These are phyloP conservation scores for Drosophila repleta DNA, from an alignment of 1,140 invertebrate species.

Conservation along the genomic window DNA sequence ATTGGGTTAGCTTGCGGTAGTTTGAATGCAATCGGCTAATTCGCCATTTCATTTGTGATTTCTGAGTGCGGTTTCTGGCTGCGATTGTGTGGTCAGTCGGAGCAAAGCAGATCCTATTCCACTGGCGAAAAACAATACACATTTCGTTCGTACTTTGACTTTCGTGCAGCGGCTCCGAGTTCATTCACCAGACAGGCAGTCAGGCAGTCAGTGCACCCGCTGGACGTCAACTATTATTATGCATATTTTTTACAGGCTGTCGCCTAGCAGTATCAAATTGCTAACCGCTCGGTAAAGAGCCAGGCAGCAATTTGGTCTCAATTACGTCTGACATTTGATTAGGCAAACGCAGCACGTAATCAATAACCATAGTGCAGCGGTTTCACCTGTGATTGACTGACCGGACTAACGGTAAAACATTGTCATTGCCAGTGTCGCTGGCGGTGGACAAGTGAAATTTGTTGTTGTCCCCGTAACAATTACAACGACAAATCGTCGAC, in stretches of 20 bases:
- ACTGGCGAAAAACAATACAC: constrained; percentile 30
- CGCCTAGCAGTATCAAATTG: constrained; percentile 46
- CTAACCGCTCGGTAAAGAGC: constrained; percentile 44
- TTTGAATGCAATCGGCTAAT: constrained; percentile 27
- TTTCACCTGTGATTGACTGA: constrained; percentile 66
- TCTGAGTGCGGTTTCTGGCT: no score
- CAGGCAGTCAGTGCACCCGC: constrained; percentile 1
- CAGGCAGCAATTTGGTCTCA: constrained; percentile 56
- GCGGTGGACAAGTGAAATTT: constrained; percentile 64
- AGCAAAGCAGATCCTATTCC: constrained; percentile 36
- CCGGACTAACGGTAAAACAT: constrained; percentile 67
- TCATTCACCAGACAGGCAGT: constrained; percentile 68
- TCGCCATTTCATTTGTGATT: neutral
- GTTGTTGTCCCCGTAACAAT: constrained; percentile 50
- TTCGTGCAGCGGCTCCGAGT: constrained; percentile 54
- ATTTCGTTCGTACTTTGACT: constrained; percentile 47
- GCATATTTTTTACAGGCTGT: constrained; percentile 57
- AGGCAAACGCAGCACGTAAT: constrained; percentile 73
- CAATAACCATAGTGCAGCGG: constrained; percentile 50
- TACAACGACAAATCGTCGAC: constrained; percentile 56
- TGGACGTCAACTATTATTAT: constrained; percentile 50
- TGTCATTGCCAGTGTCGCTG: constrained; percentile 55
- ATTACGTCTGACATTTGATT: constrained; percentile 56
- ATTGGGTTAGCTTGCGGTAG: constrained; percentile 62
- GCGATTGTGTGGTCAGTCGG: constrained; percentile 8